A percentile compares a stretch with the other conserved stretches of the same genome.
Evolutionary conservation across 2,888 invertebrate species (phyloP).

Genomic region (Conus canariensis): DNA sequence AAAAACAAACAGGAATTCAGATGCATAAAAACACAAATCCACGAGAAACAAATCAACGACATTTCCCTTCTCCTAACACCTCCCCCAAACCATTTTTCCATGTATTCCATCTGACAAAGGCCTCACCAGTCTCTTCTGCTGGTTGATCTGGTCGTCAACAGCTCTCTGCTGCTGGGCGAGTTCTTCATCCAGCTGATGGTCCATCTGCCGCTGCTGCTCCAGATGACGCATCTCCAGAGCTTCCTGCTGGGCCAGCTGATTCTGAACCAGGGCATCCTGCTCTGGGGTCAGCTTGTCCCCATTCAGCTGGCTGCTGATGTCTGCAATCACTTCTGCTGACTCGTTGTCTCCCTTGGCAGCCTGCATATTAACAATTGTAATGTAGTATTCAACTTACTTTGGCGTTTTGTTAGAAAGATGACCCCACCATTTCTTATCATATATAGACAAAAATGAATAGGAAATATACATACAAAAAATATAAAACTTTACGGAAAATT

Average conservation of each 20-base stretch:
- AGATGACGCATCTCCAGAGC: constrained; percentile 64
- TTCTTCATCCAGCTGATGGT: constrained; percentile 60
- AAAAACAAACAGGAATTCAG: too few relatives aligned
- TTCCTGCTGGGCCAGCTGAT: constrained; percentile 66
- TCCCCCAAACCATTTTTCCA: too few relatives aligned
- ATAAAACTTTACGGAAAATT: too few relatives aligned
- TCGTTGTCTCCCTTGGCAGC: constrained; percentile 70
- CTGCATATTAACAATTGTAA: constrained; percentile 48
- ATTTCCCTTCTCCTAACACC: too few relatives aligned
- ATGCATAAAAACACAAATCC: too few relatives aligned
- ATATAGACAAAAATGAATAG: too few relatives aligned
- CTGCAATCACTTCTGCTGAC: constrained; percentile 69
- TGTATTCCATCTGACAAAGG: too few relatives aligned
- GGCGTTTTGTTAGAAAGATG: not conserved
- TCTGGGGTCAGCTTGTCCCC: constrained; percentile 59
- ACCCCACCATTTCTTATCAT: too few relatives aligned
- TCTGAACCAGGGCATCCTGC: constrained; percentile 63
- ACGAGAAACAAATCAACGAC: too few relatives aligned
- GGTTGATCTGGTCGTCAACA: constrained; percentile 66
- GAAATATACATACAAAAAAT: too few relatives aligned
- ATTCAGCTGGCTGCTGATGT: constrained; percentile 68
- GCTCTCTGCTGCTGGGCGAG: constrained; percentile 55
- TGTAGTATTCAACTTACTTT: too few relatives aligned
- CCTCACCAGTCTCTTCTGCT: constrained; percentile 72
- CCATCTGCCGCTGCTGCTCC: constrained; percentile 59